Evolutionary conservation across 2,797 vertebrate genomes (phyloP).

Genomic region (Periophthalmus magnuspinnatus): DNA sequence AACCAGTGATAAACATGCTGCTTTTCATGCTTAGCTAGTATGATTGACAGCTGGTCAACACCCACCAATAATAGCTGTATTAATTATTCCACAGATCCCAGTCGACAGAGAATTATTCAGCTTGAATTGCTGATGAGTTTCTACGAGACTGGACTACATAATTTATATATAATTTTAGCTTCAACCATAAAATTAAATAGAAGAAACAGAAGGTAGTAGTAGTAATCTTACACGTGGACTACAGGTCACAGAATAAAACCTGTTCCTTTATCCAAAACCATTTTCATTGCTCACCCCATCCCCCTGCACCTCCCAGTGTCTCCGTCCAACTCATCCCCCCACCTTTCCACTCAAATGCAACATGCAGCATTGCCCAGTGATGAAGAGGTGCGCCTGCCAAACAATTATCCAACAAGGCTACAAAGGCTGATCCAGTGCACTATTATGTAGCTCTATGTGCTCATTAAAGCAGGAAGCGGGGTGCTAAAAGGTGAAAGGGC

Average conservation of each 20-base stretch:
- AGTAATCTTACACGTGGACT: neutral
- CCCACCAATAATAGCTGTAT: slow-evolving; percentile 73
- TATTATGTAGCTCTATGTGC: slow-evolving; percentile 37
- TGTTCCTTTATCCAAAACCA: slow-evolving; percentile 31
- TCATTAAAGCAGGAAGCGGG: slow-evolving; percentile 24
- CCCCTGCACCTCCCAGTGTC: slow-evolving; percentile 43
- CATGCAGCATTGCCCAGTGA: slow-evolving; percentile 59
- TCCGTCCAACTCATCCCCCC: slow-evolving; percentile 39
- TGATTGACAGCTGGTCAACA: slow-evolving; percentile 69
- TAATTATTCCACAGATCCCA: slow-evolving; percentile 70
- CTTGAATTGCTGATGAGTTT: slow-evolving; percentile 64
- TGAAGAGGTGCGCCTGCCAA: slow-evolving; percentile 70
- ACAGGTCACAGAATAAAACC: slow-evolving; percentile 27
- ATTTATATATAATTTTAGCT: neutral
- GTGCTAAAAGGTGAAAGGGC: slow-evolving; percentile 20
- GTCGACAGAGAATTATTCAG: slow-evolving; percentile 60
- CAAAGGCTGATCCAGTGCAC: slow-evolving; percentile 58
- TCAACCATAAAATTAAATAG: slow-evolving; percentile 30
- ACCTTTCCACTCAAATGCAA: slow-evolving; percentile 49
- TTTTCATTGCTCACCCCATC: slow-evolving; percentile 45
- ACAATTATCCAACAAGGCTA: slow-evolving; percentile 69
- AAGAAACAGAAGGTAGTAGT: slow-evolving; percentile 4
- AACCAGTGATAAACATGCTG: slow-evolving; percentile 57
- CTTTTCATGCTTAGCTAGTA: slow-evolving; percentile 60
- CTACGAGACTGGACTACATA: neutral